phyloP scores from a whole-genome alignment of 2,888 invertebrate genomes.

The Nemotelus nigrinus region DNA sequence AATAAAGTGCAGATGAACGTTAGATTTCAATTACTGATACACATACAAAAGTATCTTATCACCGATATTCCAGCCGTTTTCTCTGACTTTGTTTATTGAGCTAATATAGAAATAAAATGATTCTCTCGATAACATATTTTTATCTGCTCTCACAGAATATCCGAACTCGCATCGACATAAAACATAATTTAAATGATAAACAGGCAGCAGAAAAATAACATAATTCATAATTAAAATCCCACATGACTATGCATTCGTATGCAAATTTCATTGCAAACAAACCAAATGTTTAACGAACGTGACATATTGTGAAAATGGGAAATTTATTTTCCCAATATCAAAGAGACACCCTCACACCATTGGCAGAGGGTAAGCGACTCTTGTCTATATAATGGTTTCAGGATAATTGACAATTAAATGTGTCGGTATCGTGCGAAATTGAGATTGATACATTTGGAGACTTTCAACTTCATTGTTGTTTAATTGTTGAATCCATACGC shows the following conservation, averaged over 20 bases:
- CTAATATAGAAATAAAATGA: no score
- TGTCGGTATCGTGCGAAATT: constrained; percentile 21
- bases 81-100: no score
- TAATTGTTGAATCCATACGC: no score
- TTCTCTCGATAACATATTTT: no score
- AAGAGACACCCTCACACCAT: neutral
- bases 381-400: constrained; percentile 14
- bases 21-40: no score
- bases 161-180: neutral
- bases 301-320: constrained; percentile 33
- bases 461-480: no score
- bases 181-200: constrained; percentile 15
- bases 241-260: neutral
- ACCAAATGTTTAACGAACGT: constrained; percentile 25
- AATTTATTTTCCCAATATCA: constrained; percentile 16
- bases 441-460: constrained; percentile 19
- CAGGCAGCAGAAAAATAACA: neutral
- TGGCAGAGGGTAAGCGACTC: neutral
- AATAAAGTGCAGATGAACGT: no score
- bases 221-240: constrained; percentile 25
- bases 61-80: no score
- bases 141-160: no score
- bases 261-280: constrained; percentile 13
- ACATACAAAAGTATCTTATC: no score
- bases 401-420: constrained; percentile 44